Base-by-base conservation (phyloP, 2,888 invertebrate genomes). In the Boloria selene region DNA sequence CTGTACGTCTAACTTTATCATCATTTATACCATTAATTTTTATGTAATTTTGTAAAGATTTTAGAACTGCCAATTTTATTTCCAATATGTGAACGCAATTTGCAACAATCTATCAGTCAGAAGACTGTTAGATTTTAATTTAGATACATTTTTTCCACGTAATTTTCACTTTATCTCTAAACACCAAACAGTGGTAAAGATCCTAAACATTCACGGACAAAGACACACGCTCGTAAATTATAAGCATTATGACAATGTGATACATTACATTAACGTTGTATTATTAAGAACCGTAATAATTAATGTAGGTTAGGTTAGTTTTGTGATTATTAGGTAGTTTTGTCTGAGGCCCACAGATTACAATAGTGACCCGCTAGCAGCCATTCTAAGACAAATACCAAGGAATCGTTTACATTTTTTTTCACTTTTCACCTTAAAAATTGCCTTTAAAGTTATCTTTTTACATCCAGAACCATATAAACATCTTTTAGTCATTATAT, bases 391-490 rank as follows among this genome's bases (percentile, higher is more conserved):
- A 92, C 92, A 90, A 88, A 88, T 90, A 88, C 90, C 87, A 87
- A 89, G 86, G 85, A 88, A 84, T 86, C 87, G 85, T 83, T 86
- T 85, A 83, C 82, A 83, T 70, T 73, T 73, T 69, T 65, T 66
- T 61, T 81, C 79, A 82, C 80, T 81, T 84, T 86, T 86, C 82
- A 84, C 82, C 84, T 86, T 87, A 87, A 82, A 88, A 86, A 86
- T 68, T 84, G 84, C 79, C 80, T 88, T 90, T 88, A 86, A 87
- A 87, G 87, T 91, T 90, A 88, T 87, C 80, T 87, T 88, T 88
- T 90, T 91, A 92, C 90, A 92, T 87, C 92, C 93, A 92, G 93
- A 92, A 90, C 87, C 89, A 93, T 93, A 93, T 93, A 93, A 92
- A 93, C 92, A 92, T 92, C 92, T 92, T 92, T 90, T 88, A 89